phyloP scores from a whole-genome alignment of 1,140 invertebrate genomes.

The Nylanderia fulva region DNA sequence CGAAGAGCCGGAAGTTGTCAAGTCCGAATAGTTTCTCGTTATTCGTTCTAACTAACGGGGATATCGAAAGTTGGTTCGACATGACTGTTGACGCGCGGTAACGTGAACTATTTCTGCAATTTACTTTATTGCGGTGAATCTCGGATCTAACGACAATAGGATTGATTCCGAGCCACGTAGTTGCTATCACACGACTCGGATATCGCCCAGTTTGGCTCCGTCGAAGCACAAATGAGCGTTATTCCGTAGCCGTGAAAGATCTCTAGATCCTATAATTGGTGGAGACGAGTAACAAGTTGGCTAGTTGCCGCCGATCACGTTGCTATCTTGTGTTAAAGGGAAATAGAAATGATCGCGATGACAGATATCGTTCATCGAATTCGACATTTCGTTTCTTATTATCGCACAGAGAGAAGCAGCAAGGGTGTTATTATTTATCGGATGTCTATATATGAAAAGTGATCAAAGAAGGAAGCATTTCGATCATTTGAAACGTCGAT shows the following conservation, averaged over 20 bases:
- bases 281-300: slow-evolving; percentile 79
- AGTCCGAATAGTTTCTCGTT: slow-evolving; percentile 77
- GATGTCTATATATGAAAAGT: neutral
- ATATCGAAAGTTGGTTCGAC: neutral
- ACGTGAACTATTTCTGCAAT: slow-evolving; percentile 86
- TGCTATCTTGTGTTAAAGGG: neutral
- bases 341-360: neutral
- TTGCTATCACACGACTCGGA: slow-evolving; percentile 87
- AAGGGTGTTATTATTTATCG: neutral
- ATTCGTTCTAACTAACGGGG: neutral
- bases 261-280: slow-evolving; percentile 80
- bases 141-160: slow-evolving; percentile 87
- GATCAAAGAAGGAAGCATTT: neutral
- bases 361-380: neutral
- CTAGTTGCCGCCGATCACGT: neutral
- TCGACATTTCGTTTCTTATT: slow-evolving; percentile 33
- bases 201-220: slow-evolving; percentile 78
- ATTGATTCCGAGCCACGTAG: slow-evolving; percentile 85
- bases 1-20: slow-evolving; percentile 80
- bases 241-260: slow-evolving; percentile 84
- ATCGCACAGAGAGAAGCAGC: neutral
- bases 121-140: slow-evolving; percentile 94
- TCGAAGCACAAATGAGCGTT: slow-evolving; percentile 90
- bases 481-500: neutral
- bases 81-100: neutral